These are phyloP conservation scores for Caenorhabditis virilis DNA, from an alignment of 2,888 invertebrate genomes.

Conservation along the genomic window DNA sequence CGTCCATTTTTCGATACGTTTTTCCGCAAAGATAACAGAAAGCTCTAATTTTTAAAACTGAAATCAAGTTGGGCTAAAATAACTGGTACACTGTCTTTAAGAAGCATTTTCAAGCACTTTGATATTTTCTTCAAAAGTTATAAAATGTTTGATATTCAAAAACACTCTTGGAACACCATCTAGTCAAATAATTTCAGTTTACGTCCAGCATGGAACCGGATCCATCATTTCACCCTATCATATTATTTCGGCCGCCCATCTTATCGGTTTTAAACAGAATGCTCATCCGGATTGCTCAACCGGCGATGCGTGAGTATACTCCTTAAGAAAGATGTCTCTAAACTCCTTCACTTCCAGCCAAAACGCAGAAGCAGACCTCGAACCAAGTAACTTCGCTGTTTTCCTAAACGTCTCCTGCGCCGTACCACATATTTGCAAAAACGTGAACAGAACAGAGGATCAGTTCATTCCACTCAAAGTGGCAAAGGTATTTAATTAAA, in stretches of 20 bases:
- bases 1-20: too few species aligned
- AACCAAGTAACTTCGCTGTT: constrained; percentile 8
- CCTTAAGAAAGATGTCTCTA: not conserved
- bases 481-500: too few species aligned
- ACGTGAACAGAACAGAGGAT: constrained; percentile 7
- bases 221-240: constrained; percentile 32
- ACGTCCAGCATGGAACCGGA: constrained; percentile 23
- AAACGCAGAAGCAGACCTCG: not conserved
- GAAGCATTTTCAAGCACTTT: too few species aligned
- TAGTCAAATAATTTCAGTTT: too few species aligned
- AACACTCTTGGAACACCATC: too few species aligned
- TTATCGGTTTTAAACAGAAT: constrained; percentile 19
- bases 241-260: constrained; percentile 29
- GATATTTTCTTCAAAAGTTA: too few species aligned
- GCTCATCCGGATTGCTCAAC: constrained; percentile 20
- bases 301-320: constrained; percentile 11
- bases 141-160: too few species aligned
- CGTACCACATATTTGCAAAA: constrained; percentile 8
- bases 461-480: too few species aligned
- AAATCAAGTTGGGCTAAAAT: too few species aligned
- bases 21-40: too few species aligned
- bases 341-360: not conserved
- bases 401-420: constrained; percentile 31
- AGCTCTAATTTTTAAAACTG: too few species aligned
- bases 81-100: too few species aligned